Percentiles rank a stretch among this genome's conserved stretches.
Evolutionary conservation across 2,113 vertebrate species (phyloP).

Genomic region (Struthio camelus): DNA sequence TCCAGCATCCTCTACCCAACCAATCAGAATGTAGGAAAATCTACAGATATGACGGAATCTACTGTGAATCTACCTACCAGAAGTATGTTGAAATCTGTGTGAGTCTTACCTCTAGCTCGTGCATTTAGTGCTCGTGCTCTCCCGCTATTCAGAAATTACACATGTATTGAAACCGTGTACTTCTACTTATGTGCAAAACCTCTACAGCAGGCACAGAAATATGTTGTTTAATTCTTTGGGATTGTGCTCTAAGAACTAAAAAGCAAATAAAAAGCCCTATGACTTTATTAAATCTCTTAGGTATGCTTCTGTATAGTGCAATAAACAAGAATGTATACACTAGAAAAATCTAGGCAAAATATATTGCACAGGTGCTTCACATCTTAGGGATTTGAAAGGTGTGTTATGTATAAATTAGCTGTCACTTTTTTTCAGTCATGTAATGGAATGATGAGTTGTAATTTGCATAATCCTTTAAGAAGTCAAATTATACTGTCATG

Average conservation of each 20-base stretch:
- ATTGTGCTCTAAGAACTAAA: conserved; percentile 70
- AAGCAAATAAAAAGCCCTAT: conserved; percentile 38
- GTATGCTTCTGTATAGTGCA: conserved; percentile 76
- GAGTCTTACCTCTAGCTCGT: conserved; percentile 85
- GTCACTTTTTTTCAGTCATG: conserved; percentile 92
- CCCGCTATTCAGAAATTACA: conserved; percentile 76
- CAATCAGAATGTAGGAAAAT: conserved; percentile 88
- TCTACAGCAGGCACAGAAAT: conserved; percentile 61
- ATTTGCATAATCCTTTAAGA: conserved; percentile 98
- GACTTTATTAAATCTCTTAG: conserved; percentile 71
- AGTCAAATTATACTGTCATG: conserved; percentile 98
- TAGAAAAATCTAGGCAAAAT: conserved; percentile 80
- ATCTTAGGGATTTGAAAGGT: conserved; percentile 91
- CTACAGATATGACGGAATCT: conserved; percentile 87
- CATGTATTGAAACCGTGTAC: conserved; percentile 72
- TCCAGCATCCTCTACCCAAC: conserved; percentile 87
- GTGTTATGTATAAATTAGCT: conserved; percentile 96
- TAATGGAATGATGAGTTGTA: conserved; percentile 92
- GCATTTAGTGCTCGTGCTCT: conserved; percentile 83
- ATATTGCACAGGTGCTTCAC: conserved; percentile 88
- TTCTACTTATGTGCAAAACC: conserved; percentile 69
- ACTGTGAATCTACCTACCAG: conserved; percentile 88
- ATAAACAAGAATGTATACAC: conserved; percentile 77
- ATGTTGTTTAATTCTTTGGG: conserved; percentile 71
- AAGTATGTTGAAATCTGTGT: conserved; percentile 89